Percentiles rank a stretch among this genome's conserved stretches.
phyloP scores from a whole-genome alignment of 2,113 vertebrate genomes.

The Haemorhous mexicanus region DNA sequence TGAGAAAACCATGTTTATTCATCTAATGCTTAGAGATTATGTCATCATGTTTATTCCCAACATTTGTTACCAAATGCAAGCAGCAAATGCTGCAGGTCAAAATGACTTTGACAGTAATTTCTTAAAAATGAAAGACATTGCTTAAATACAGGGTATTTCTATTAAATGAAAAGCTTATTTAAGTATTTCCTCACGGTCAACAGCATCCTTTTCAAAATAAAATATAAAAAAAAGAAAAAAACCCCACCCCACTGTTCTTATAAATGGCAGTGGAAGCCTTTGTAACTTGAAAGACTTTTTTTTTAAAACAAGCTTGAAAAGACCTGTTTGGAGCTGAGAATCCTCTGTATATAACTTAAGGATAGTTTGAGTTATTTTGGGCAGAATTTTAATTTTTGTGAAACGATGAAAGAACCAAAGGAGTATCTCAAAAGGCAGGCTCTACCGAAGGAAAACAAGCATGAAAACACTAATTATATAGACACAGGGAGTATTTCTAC shows the following conservation, averaged over 20 bases:
- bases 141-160: not conserved
- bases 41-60: not conserved
- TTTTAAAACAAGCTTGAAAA: not conserved
- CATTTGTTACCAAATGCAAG: not conserved
- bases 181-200: not conserved
- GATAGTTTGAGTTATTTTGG: not conserved
- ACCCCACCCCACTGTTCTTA: not conserved
- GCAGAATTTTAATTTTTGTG: slow-evolving; percentile 36
- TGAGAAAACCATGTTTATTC: not conserved
- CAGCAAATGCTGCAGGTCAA: not conserved
- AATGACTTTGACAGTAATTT: not conserved
- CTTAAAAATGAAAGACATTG: not conserved
- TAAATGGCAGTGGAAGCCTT: not conserved
- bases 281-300: not conserved
- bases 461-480: slow-evolving; percentile 7
- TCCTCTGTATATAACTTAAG: not conserved
- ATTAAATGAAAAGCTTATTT: not conserved
- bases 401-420: slow-evolving; percentile 3
- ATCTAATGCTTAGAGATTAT: not conserved
- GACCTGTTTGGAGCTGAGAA: not conserved
- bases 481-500: not conserved
- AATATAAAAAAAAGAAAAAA: not conserved
- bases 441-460: slow-evolving; percentile 4
- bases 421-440: slow-evolving; percentile 34
- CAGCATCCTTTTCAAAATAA: not conserved